Conservation (phyloP, 2,797 vertebrate species). For the Amblyraja radiata region DNA sequence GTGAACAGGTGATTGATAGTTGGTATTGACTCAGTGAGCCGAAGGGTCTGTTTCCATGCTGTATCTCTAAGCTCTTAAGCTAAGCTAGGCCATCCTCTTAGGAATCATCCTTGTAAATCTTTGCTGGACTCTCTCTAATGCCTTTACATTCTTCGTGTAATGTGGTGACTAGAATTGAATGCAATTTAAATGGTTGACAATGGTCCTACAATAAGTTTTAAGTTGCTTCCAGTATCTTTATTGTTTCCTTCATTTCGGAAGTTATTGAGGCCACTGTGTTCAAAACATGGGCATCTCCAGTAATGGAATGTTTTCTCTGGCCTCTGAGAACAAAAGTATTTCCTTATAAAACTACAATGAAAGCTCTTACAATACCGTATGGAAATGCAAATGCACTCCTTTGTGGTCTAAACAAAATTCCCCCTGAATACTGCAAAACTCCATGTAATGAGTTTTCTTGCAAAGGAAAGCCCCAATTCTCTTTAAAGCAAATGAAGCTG, state of each 20-base stretch:
- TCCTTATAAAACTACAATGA: neutral
- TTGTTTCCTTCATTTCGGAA: conserved; percentile 22
- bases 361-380: conserved; percentile 30
- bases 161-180: too few relatives aligned
- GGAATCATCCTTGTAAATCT: too few relatives aligned
- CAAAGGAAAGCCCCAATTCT: conserved; percentile 33
- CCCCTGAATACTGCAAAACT: conserved; percentile 5
- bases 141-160: too few relatives aligned
- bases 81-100: too few relatives aligned
- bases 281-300: too few relatives aligned
- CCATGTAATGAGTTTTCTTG: conserved; percentile 34
- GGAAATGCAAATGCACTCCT: conserved; percentile 32
- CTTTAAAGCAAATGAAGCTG: conserved; percentile 36
- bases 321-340: neutral
- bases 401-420: conserved; percentile 34
- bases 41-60: too few relatives aligned
- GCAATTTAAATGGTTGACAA: neutral
- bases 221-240: neutral
- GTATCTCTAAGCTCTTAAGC: too few relatives aligned
- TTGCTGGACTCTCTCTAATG: too few relatives aligned
- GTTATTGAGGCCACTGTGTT: neutral
- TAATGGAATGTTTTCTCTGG: neutral
- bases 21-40: too few relatives aligned
- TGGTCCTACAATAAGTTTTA: neutral
- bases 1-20: too few relatives aligned